Conservation (phyloP, 2,888 invertebrate species). For the Boloria selene region DNA sequence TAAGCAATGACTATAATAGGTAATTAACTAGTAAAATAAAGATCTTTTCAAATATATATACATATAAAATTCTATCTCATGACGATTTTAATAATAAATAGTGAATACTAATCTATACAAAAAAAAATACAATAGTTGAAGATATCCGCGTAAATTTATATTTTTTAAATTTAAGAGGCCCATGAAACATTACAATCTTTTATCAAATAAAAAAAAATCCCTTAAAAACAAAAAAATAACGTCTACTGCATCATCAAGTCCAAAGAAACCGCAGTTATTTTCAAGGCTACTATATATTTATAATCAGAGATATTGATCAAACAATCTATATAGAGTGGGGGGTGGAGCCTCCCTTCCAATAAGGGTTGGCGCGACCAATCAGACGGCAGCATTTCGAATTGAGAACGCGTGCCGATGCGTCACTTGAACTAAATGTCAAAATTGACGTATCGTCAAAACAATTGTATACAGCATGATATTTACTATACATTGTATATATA, state of each 20-base stretch:
- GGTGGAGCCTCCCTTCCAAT: conserved; percentile 50
- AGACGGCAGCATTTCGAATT: conserved; percentile 53
- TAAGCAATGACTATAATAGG: too few species aligned
- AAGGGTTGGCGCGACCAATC: conserved; percentile 56
- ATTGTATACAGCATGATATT: conserved; percentile 54
- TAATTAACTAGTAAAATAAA: too few species aligned
- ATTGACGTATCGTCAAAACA: conserved; percentile 65
- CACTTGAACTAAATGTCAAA: conserved; percentile 61
- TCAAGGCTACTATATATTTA: conserved; percentile 35
- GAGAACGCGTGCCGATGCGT: conserved; percentile 69
- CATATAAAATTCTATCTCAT: too few species aligned
- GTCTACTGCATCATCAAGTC: not conserved
- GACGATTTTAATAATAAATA: too few species aligned
- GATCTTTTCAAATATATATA: too few species aligned
- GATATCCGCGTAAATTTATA: too few species aligned
- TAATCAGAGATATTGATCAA: conserved; percentile 39
- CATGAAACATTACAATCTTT: too few species aligned
- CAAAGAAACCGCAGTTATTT: conserved; percentile 20
- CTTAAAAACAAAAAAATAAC: not conserved
- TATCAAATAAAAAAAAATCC: not conserved
- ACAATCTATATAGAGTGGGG: conserved; percentile 53
- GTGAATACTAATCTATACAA: too few species aligned
- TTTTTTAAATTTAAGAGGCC: too few species aligned
- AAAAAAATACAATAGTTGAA: too few species aligned
- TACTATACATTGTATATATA: not conserved